Evolutionary conservation across 2,888 invertebrate genomes (phyloP), one percentile per base, ranked within the genome.

Genomic region (Synergus japonicus): DNA sequence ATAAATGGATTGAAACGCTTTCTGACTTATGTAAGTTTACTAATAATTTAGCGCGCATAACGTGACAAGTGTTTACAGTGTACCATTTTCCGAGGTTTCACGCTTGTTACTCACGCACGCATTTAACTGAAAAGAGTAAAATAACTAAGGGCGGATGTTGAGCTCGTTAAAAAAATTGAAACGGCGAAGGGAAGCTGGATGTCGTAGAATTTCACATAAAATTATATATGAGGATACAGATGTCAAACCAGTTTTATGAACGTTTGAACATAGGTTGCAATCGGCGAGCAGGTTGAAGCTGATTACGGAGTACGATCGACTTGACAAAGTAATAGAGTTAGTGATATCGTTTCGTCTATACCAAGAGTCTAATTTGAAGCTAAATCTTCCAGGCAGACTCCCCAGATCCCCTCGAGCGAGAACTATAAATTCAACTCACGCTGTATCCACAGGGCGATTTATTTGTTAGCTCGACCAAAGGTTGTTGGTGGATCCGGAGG

Each of bases 251-350:
- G 73, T 73, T 73, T 73, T 73, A 73, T 73, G 29, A 69, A 49
- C 49, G 15, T 18, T 49, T 73, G 73, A 73, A 54, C 73, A 73
- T 49, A 73, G 73, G 73, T 73, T 73, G 15, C 54, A 73, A 46
- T 69, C 22, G 22, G 22, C 22, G 46, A 18, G 46, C 29, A 49
- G 46, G 49, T 69, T 69, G 73, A 49, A 54, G 73, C 54, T 73
- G 73, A 73, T 73, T 73, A 73, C 54, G 73, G 73, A 37, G 73
- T 73, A 73, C 73, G 73, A 73, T 73, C 73, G 49, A 73, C 73
- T 49, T 73, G 73, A 73, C 73, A 73, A 73, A 73, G 73, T 73
- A 73, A 73, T 73, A 73, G 73, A 73, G 73, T 73, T 73, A 73
- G 73, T 49, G 73, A 73, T 73, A 49, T 54, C 73, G 73, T 73